phyloP scores from a whole-genome alignment of 2,113 vertebrate genomes.

The Herpailurus yagouaroundi region DNA sequence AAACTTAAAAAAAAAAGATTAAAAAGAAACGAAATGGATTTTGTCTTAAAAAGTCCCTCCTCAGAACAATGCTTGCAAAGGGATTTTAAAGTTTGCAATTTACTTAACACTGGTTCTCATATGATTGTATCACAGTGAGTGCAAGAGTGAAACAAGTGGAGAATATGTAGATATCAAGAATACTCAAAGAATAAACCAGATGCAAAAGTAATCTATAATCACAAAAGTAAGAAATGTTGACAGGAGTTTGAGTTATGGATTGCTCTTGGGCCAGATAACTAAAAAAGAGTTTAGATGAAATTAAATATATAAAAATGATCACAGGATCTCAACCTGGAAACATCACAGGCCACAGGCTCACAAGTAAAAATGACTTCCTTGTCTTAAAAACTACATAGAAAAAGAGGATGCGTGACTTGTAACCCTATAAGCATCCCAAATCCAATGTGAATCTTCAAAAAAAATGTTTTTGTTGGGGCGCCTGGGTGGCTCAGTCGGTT shows the following conservation, averaged over 20 bases:
- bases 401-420: background rate
- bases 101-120: background rate
- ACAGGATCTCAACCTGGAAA: background rate
- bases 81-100: background rate
- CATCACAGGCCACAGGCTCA: rapidly evolving
- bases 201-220: background rate
- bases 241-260: background rate
- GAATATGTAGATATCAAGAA: background rate
- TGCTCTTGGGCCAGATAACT: background rate
- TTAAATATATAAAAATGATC: background rate
- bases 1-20: too few species aligned
- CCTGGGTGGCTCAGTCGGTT: too few species aligned
- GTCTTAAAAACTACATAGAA: background rate
- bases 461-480: background rate
- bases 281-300: background rate
- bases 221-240: background rate
- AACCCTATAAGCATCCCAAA: background rate
- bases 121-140: background rate
- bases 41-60: background rate
- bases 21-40: background rate
- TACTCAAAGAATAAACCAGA: background rate
- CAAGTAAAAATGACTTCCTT: background rate
- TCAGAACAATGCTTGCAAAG: background rate
- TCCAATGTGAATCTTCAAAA: background rate
- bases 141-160: background rate